A percentile compares a stretch with the other conserved stretches of the same genome.
phyloP scores from a whole-genome alignment of 2,888 invertebrate genomes.

The Apocheima hispidaria region DNA sequence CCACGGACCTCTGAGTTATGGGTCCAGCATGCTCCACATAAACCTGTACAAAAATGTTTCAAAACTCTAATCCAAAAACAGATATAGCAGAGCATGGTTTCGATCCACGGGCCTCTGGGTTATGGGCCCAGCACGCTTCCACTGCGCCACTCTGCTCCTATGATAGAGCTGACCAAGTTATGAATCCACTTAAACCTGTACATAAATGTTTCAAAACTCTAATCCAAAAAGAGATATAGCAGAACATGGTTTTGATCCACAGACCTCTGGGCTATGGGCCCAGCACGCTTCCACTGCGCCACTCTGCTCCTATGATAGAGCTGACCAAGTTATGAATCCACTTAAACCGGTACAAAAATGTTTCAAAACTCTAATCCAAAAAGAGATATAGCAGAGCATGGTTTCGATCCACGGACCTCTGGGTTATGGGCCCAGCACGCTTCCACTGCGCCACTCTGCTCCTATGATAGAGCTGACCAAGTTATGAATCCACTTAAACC shows the following conservation, averaged over 20 bases:
- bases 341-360: too few species aligned
- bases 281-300: conserved; percentile 93
- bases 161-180: too few species aligned
- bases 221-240: too few species aligned
- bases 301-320: too few species aligned
- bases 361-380: too few species aligned
- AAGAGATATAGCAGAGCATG: conserved; percentile 90
- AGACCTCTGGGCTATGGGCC: conserved; percentile 95
- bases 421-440: conserved; percentile 95
- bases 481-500: too few species aligned
- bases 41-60: too few species aligned
- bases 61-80: too few species aligned
- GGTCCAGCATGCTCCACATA: conserved; percentile 94
- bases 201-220: too few species aligned
- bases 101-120: conserved; percentile 97
- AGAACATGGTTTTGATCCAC: conserved; percentile 95
- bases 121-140: conserved; percentile 95
- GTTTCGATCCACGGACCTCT: conserved; percentile 97
- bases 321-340: too few species aligned
- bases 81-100: conserved; percentile 92
- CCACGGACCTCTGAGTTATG: conserved; percentile 97
- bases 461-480: too few species aligned
- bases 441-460: conserved; percentile 87
- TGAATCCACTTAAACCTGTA: too few species aligned
- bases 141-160: conserved; percentile 84